Base-by-base conservation (phyloP, 1,140 invertebrate genomes). In the Eriocheir sinensis region DNA sequence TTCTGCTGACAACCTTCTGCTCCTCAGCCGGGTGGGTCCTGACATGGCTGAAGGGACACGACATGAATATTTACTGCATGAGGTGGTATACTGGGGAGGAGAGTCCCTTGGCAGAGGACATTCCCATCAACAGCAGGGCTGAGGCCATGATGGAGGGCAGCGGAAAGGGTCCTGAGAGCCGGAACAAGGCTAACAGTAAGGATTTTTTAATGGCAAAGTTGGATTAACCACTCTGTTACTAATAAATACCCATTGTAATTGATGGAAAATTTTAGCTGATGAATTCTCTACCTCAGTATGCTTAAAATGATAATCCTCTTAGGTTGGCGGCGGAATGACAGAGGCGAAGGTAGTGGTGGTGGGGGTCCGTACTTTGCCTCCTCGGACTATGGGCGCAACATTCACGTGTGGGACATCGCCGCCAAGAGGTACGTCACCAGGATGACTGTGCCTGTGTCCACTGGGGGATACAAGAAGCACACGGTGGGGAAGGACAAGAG, bases 341-440 rank as follows among this genome's bases (percentile, higher is more conserved):
- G 80, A 36, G 21, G 12, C 79, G 38, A 89, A 30, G 60, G 21
- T 36, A 30, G 12, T 85, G 38, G 81, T 30, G 60, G 21, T 36
- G 17, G 44, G 0, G 94, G 95, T 9, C 95, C 91, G 3, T 95
- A 83, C 53, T 95, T 95, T 79, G 95, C 88, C 15, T 95, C 95
- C 0, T 95, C 95, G n/a, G 95, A 95, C 81, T 89, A 93, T 80
- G 93, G 91, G 1, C 91, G 95, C 36, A 95, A 91, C 80, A 72
- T 95, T 53, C 83, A 95, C 2, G 17, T 95, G 72, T 95, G 95
- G 95, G 94, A 95, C 48, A n/a, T 95, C 6, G 60, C 85, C 2
- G 80, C 91, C 36, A 94, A 89, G n/a, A 89, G 94, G 38, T 95
- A 95, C 79, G 53, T 95, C 6, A 72, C 40, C 92, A 93, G 81